These are phyloP conservation scores for Drosophila trapezifrons DNA, from an alignment of 1,140 invertebrate genomes.

Conservation along the genomic window DNA sequence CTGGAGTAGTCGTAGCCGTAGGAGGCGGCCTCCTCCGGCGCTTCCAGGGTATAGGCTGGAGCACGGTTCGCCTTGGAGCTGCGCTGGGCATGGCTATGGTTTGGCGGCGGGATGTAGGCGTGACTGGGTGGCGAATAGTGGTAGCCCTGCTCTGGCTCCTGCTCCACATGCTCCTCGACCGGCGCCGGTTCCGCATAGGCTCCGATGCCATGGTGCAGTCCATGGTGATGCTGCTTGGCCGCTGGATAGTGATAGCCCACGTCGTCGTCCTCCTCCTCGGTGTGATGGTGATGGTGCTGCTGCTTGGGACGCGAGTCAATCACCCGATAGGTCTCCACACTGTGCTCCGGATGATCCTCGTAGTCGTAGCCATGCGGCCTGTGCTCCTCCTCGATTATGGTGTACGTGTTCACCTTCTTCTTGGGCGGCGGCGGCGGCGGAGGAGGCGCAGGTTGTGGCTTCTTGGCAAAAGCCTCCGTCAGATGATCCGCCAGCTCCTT, in stretches of 20 bases:
- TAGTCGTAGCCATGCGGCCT: conserved; percentile 43
- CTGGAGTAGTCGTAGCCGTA: conserved; percentile 43
- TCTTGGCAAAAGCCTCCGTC: conserved; percentile 57
- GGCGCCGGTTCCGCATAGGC: conserved; percentile 65
- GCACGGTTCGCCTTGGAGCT: conserved; percentile 32
- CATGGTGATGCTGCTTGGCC: conserved; percentile 8
- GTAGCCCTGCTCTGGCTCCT: conserved; percentile 50
- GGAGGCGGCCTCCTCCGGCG: conserved; percentile 50
- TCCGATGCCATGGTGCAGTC: conserved; percentile 19
- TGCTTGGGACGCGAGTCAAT: conserved; percentile 56
- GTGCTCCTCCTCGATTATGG: conserved; percentile 71
- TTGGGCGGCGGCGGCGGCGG: conserved; percentile 51
- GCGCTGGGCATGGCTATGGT: conserved; percentile 19
- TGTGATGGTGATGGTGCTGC: conserved; percentile 24
- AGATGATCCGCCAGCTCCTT: conserved; percentile 70
- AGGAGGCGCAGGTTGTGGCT: conserved; percentile 26
- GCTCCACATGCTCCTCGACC: conserved; percentile 61
- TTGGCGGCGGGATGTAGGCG: conserved; percentile 28
- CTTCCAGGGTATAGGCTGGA: conserved; percentile 61
- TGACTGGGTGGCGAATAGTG: conserved; percentile 47
- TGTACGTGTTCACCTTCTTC: conserved; percentile 75
- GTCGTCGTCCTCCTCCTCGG: conserved; percentile 44
- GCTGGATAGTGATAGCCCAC: conserved; percentile 53
- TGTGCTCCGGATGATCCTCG: conserved; percentile 45
- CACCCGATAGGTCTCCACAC: conserved; percentile 65